Evolutionary conservation across 2,888 invertebrate genomes (phyloP).

Genomic region (Nineta flava): DNA sequence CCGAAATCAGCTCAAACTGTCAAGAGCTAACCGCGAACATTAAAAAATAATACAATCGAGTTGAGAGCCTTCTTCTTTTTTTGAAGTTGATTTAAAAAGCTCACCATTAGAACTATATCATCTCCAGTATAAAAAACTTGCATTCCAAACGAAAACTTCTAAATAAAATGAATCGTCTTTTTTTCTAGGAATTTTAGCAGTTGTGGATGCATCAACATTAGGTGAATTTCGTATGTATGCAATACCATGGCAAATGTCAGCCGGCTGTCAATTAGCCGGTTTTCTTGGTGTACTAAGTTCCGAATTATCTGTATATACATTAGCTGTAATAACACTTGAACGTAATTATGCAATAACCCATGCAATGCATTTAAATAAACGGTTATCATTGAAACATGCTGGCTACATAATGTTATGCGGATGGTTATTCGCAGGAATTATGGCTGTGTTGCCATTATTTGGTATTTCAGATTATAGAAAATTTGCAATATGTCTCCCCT

Average conservation of each 20-base stretch:
- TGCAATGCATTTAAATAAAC: conserved; percentile 92
- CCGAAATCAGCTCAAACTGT: too few relatives aligned
- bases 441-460: conserved; percentile 78
- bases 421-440: conserved; percentile 77
- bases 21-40: too few relatives aligned
- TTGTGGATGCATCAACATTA: conserved; percentile 88
- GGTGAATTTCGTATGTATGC: conserved; percentile 95
- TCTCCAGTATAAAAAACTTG: too few relatives aligned
- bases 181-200: conserved; percentile 67
- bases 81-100: background rate
- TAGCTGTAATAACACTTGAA: conserved; percentile 91
- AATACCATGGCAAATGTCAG: conserved; percentile 93
- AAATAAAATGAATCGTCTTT: too few relatives aligned
- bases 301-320: conserved; percentile 86
- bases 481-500: conserved; percentile 92
- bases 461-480: conserved; percentile 91
- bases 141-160: too few relatives aligned
- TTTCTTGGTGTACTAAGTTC: conserved; percentile 88
- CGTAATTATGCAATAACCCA: conserved; percentile 94
- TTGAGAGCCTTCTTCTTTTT: background rate
- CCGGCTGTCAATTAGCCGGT: conserved; percentile 84
- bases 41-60: too few relatives aligned
- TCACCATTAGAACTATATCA: background rate
- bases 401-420: conserved; percentile 82
- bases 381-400: conserved; percentile 80